These are phyloP conservation scores for Anarrhichthys ocellatus DNA, from an alignment of 2,113 vertebrate species.

Conservation along the genomic window DNA sequence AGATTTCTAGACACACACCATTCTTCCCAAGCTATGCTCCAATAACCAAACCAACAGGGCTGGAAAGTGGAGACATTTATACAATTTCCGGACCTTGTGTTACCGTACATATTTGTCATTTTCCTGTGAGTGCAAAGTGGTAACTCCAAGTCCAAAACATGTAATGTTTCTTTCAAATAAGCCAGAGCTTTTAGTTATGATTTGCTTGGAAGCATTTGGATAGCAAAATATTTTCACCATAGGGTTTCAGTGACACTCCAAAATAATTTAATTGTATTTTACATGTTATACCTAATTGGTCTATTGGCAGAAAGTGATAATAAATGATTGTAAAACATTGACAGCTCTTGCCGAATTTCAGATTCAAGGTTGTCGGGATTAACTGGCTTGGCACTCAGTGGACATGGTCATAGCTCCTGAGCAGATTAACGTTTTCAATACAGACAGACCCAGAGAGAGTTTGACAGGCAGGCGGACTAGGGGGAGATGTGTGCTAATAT, in stretches of 20 bases:
- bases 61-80: constrained; percentile 43
- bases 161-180: constrained; percentile 11
- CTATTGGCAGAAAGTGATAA: constrained; percentile 7
- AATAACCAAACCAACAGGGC: constrained; percentile 48
- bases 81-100: constrained; percentile 35
- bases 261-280: constrained; percentile 8
- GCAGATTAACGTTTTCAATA: constrained; percentile 44
- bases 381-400: constrained; percentile 32
- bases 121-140: background rate
- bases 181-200: background rate
- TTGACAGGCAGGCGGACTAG: constrained; percentile 38
- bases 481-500: constrained; percentile 70
- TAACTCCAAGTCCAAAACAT: background rate
- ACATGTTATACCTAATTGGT: background rate
- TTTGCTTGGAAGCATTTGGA: background rate
- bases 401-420: constrained; percentile 41
- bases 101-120: constrained; percentile 34
- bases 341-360: constrained; percentile 28
- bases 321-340: constrained; percentile 31
- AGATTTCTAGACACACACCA: constrained; percentile 30
- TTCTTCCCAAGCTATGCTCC: constrained; percentile 47
- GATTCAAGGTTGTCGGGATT: constrained; percentile 42
- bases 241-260: constrained; percentile 2
- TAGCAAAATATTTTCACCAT: background rate
- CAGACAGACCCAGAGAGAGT: constrained; percentile 26